A percentile compares a stretch with the other conserved stretches of the same genome.
Conservation (phyloP, 2,888 invertebrate genomes). For the Pterobdella sp. region DNA sequence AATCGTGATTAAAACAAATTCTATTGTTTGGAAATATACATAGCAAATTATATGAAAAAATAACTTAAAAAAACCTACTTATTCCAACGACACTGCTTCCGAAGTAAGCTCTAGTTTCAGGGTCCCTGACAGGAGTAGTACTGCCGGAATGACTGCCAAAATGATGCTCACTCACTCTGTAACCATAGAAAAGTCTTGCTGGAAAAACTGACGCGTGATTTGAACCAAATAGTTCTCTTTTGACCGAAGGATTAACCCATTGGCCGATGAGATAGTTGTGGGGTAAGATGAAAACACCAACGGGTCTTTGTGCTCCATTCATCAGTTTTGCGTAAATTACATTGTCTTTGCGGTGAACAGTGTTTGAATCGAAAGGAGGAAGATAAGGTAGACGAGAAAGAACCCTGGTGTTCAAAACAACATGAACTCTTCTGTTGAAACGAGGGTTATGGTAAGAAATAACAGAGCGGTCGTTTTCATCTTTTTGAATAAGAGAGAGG, state of each 20-base stretch:
- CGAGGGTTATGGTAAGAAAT: neutral
- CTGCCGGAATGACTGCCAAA: neutral
- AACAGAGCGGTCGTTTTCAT: neutral
- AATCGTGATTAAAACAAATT: neutral
- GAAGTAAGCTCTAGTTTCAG: neutral
- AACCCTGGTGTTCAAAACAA: neutral
- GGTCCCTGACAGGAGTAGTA: neutral
- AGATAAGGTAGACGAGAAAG: neutral
- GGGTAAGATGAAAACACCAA: neutral
- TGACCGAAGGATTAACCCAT: neutral
- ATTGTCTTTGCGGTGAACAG: neutral
- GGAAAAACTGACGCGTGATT: neutral
- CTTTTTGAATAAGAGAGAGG: neutral
- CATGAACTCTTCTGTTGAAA: neutral
- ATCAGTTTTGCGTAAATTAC: slow-evolving; percentile 10
- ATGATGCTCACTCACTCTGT: neutral
- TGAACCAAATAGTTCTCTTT: neutral
- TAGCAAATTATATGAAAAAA: neutral
- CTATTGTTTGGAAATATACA: neutral
- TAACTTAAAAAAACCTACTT: neutral
- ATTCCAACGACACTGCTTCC: neutral
- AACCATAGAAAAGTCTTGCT: neutral
- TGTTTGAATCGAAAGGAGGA: slow-evolving; percentile 8
- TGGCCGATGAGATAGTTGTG: neutral
- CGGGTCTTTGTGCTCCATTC: neutral